Evolutionary conservation across 2,113 vertebrate genomes (phyloP).

Genomic region (Neopipo cinnamomea): DNA sequence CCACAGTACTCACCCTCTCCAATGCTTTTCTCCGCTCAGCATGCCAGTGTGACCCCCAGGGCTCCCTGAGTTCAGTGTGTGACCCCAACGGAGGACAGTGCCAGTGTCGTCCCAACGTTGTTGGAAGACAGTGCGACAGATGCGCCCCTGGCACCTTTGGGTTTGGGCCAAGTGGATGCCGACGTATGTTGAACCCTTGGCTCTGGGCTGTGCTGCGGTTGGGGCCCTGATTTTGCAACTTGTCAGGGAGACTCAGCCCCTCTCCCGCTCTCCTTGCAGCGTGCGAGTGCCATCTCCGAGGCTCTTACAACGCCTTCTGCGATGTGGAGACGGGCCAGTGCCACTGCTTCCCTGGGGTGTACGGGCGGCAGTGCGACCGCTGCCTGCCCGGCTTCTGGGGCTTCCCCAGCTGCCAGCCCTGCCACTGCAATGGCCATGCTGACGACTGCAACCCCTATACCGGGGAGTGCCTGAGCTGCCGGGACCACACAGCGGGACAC

Average conservation of each 20-base stretch:
- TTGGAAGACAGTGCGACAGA: conserved; percentile 86
- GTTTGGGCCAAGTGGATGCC: conserved; percentile 92
- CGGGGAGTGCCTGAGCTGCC: conserved; percentile 84
- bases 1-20: neutral
- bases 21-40: conserved; percentile 68
- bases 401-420: conserved; percentile 89
- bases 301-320: conserved; percentile 84
- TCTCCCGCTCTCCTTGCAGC: conserved; percentile 66
- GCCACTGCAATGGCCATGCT: conserved; percentile 88
- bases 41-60: conserved; percentile 93
- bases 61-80: conserved; percentile 91
- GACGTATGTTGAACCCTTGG: conserved; percentile 73
- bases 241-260: accelerated
- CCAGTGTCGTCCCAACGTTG: conserved; percentile 88
- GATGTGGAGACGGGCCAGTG: conserved; percentile 87
- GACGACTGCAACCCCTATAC: conserved; percentile 82
- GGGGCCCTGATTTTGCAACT: neutral
- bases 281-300: conserved; percentile 85
- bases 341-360: conserved; percentile 82
- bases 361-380: conserved; percentile 84
- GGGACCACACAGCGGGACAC: conserved; percentile 83
- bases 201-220: neutral
- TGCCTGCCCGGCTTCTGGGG: conserved; percentile 93
- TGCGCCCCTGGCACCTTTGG: conserved; percentile 90
- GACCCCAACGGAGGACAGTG: conserved; percentile 92